These are phyloP conservation scores for Phoxinus phoxinus DNA, from an alignment of 2,113 vertebrate genomes.

Conservation along the genomic window DNA sequence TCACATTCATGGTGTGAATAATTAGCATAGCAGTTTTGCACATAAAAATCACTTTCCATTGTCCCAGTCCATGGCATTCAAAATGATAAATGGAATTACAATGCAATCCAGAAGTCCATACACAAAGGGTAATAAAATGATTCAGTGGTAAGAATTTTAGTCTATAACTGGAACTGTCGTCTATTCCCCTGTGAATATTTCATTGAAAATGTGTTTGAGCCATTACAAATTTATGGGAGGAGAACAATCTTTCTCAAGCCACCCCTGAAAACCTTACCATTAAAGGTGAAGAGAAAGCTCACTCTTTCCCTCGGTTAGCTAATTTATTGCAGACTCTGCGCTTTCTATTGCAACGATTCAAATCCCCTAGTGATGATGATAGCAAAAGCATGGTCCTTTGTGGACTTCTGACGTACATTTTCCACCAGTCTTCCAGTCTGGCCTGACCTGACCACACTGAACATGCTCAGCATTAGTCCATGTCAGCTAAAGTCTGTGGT, in stretches of 20 bases:
- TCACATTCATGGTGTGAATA: neutral
- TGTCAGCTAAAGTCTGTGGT: constrained; percentile 23
- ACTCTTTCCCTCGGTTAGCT: constrained; percentile 64
- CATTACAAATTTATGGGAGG: constrained; percentile 64
- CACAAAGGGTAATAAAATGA: neutral
- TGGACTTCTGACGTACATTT: constrained; percentile 65
- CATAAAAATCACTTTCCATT: neutral
- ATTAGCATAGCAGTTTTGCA: neutral
- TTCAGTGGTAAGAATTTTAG: neutral
- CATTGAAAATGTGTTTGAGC: constrained; percentile 40
- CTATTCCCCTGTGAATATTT: constrained; percentile 41
- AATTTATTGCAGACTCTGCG: constrained; percentile 60
- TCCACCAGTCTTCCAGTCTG: constrained; percentile 65
- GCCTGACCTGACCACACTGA: constrained; percentile 24
- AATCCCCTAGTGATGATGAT: constrained; percentile 62
- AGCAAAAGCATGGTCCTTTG: constrained; percentile 55
- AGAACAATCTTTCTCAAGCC: constrained; percentile 61
- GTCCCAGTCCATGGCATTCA: neutral
- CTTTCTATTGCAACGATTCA: constrained; percentile 67
- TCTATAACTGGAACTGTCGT: constrained; percentile 16
- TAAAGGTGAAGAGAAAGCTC: constrained; percentile 51
- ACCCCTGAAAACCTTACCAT: constrained; percentile 53
- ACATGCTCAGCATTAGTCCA: constrained; percentile 40
- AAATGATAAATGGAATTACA: neutral
- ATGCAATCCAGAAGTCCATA: neutral